Base-by-base conservation (phyloP, 2,888 invertebrate genomes). In the Resseliella maxima region DNA sequence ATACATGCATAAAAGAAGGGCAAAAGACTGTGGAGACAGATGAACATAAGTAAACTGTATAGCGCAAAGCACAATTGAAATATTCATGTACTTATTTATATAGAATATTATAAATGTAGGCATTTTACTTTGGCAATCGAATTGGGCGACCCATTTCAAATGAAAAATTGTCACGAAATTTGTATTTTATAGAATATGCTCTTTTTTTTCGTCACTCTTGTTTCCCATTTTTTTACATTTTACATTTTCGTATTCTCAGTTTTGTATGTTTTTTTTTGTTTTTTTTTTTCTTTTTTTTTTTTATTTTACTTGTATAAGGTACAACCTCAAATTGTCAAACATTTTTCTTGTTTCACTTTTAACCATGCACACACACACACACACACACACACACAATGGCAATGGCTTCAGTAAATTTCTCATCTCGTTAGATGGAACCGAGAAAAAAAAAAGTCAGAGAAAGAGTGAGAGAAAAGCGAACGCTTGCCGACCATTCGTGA, bases 161-260 rank as follows among this genome's bases (percentile, higher is more conserved):
- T 85, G 85, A 85, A 85, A 83, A 85, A 85, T 85, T 85, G 85
- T 85, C 85, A 45, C 45, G 31, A 85, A 85, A 85, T 46, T 46
- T 46, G 27, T 85, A 46, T 45, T 83, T 83, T 38, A 24, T 21
- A 83, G 38, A 72, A 83, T 24, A 38, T n/a, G 36, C 38, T 83
- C n/a, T n/a, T n/a, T n/a, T n/a, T n/a, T n/a, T n/a, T 38, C 8
- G 15, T 38, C 83, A n/a, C 83, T 24, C 35, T 81, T 35, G 59
- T 72, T n/a, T 72, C 21, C 83, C 38, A 83, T 83, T 83, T 72
- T 83, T 72, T 35, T 35, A 8, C 8, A 50, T 50, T 10, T 50
- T 41, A 12, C 41, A 12, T 41, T 59, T n/a, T 59, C 59, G 21
- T 50, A 1, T 24, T 81, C 36, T 81, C 38, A 12, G 5, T 83